Evolutionary conservation across 92 coral and sea anemone species (phyloP), one percentile per base, ranked within the genome.

Genomic region (Epizoanthus scotinus): DNA sequence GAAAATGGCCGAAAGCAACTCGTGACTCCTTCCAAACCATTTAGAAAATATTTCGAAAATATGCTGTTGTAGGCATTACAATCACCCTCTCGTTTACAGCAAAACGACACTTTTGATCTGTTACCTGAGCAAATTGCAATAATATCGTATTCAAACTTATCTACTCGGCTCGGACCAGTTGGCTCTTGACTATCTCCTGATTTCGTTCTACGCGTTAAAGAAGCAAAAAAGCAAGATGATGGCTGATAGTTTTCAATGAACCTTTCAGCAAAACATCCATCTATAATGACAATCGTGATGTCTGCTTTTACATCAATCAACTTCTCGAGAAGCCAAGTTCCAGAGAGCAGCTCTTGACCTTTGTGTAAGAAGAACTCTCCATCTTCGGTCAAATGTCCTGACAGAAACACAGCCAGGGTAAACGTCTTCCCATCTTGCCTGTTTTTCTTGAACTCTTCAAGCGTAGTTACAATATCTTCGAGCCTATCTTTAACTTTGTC

Each of bases 301-400:
- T 67, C 72, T 67, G 72, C 72, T 1, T 18, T 54, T 13, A 67
- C 72, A 38, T 67, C 54, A 8, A 31, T 67, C 3, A 67, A 34
- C 50, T 36, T 38, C 9, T 6, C 25, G 17, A 67, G 54, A 3
- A 67, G n/a, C 6, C 8, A 3, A 0, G 72, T 67, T 14, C 72
- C 72, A 12, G 72, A 38, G 2, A 67, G 54, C 9, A 61, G 3
- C 36, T 0, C 0, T 19, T 61, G 53, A 25, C 38, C 50, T 38
- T 7, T 13, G 2, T 66, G 36, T 52, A 67, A n/a, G 3, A 67
- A 3, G 54, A 67, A 36, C 12, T 67, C 17, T 38, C 72, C 72
- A 1, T 29, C 10, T 1, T 3, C 0, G 25, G 28, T 67, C 19
- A 31, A 0, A 19, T 67, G 72, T 17, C 72, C 72, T 17, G 72